These are phyloP conservation scores for Otus sunia DNA, from an alignment of 2,113 vertebrate genomes.

Conservation along the genomic window DNA sequence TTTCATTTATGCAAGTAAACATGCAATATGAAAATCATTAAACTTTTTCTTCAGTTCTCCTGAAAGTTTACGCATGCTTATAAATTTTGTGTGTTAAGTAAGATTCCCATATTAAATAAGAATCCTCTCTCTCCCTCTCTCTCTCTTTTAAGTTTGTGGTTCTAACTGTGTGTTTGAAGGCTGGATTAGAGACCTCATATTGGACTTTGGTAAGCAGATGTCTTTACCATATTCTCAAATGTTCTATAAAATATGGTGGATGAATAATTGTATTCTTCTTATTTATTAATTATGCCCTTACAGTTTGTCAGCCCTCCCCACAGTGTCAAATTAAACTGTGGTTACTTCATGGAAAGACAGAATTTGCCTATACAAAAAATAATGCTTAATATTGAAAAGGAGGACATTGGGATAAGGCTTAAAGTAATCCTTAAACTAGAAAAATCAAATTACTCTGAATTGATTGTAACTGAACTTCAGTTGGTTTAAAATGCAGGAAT, in stretches of 20 bases:
- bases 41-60: not conserved
- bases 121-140: not conserved
- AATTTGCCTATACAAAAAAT: not conserved
- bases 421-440: not conserved
- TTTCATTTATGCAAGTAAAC: not conserved
- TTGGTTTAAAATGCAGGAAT: not conserved
- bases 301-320: not conserved
- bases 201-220: constrained; percentile 90
- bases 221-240: not conserved
- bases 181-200: constrained; percentile 94
- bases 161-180: constrained; percentile 99
- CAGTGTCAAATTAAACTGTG: not conserved
- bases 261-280: not conserved
- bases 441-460: not conserved
- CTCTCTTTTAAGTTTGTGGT: constrained; percentile 89
- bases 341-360: not conserved
- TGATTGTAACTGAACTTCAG: not conserved
- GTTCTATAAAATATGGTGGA: not conserved
- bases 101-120: not conserved
- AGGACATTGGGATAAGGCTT: not conserved
- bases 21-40: not conserved
- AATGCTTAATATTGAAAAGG: not conserved
- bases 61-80: not conserved
- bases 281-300: not conserved
- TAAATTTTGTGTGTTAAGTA: not conserved